These are phyloP conservation scores for Schizothorax lantsangensis DNA, from an alignment of 2,797 vertebrate genomes.

Conservation along the genomic window DNA sequence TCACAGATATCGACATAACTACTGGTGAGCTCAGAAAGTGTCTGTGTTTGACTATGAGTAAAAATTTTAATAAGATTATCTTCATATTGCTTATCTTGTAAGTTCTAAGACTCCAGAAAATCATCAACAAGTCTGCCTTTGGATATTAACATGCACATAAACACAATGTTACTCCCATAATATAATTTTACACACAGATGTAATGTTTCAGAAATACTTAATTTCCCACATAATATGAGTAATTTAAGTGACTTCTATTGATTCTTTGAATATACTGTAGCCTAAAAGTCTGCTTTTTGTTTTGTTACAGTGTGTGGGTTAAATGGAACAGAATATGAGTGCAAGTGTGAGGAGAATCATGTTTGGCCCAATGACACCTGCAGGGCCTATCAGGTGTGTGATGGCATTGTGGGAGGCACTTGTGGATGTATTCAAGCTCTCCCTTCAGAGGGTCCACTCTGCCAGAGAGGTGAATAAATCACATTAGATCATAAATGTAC, in stretches of 20 bases:
- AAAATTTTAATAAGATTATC: too few species aligned
- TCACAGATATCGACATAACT: constrained; percentile 52
- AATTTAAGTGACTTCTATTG: neutral
- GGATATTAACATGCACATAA: neutral
- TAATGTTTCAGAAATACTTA: neutral
- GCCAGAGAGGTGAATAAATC: constrained; percentile 32
- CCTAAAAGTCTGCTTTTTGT: neutral
- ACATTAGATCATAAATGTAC: neutral
- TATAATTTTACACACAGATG: neutral
- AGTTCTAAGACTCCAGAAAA: too few species aligned
- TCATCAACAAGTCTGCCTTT: neutral
- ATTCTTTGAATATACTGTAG: neutral
- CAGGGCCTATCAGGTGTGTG: constrained; percentile 58
- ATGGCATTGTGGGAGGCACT: constrained; percentile 5
- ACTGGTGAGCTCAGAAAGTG: constrained; percentile 56
- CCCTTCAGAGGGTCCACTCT: constrained; percentile 64
- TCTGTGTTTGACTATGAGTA: neutral
- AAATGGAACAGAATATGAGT: constrained; percentile 39
- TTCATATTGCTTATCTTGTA: too few species aligned
- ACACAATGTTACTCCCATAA: neutral
- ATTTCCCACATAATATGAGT: neutral
- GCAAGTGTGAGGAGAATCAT: constrained; percentile 49
- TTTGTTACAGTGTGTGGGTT: constrained; percentile 20
- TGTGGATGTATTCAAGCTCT: constrained; percentile 72
- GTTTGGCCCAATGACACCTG: constrained; percentile 52